Base-by-base conservation (phyloP, 1,140 invertebrate genomes). In the Argopecten irradians region DNA sequence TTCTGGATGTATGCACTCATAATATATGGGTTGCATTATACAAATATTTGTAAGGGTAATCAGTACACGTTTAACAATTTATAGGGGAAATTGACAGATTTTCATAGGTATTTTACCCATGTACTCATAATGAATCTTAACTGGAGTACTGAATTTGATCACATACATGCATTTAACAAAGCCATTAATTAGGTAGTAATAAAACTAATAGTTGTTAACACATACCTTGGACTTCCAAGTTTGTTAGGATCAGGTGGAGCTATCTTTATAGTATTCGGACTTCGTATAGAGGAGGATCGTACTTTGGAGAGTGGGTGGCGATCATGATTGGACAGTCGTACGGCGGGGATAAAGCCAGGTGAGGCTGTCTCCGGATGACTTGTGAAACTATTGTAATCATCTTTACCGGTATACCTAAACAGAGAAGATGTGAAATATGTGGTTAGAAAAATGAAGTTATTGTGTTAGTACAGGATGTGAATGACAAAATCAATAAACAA, bases 191-290 rank as follows among this genome's bases (percentile, higher is more conserved):
- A n/a, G n/a, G n/a, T n/a, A n/a, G n/a, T n/a, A n/a, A n/a, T n/a
- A n/a, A n/a, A n/a, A n/a, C n/a, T n/a, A n/a, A n/a, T n/a, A n/a
- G n/a, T n/a, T n/a, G n/a, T n/a, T n/a, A 55, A 71, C n/a, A n/a
- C 55, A 0, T 43, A 90, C 89, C 89, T 90, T 87, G 89, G 43
- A 84, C 84, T 88, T n/a, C 85, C 83, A 19, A 90, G 55, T 35
- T 82, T 88, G 32, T 88, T 83, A 34, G 85, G 83, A 71, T 90
- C 87, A 34, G 89, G 89, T 22, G 89, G 89, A 35, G 87, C 89
- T 43, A 90, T 90, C 33, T 86, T 90, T n/a, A 90, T 87, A 32
- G 85, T 84, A 85, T 88, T 90, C 36, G 87, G 85, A 87, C 89
- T 90, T 34, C 87, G 83, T 43, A 82, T 55, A 34, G 43, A 9